Percentiles rank a stretch among this genome's conserved stretches.
These are phyloP conservation scores for Clarias pachynema DNA, from an alignment of 2,797 vertebrate genomes.

Conservation along the genomic window DNA sequence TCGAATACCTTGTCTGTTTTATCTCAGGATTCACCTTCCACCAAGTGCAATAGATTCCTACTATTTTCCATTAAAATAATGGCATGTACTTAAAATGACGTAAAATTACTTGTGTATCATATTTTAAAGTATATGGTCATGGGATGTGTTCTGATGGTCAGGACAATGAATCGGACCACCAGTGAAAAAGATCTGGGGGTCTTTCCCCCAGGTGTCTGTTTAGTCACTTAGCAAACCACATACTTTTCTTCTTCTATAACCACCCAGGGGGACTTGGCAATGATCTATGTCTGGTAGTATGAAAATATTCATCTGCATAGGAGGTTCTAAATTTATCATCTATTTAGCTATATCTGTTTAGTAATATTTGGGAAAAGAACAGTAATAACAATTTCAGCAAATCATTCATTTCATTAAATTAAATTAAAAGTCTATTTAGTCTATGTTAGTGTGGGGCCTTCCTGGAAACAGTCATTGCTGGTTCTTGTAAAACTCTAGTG, in stretches of 20 bases:
- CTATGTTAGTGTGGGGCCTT: neutral
- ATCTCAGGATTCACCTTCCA: neutral
- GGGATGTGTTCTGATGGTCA: neutral
- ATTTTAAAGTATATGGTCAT: neutral
- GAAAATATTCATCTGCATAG: neutral
- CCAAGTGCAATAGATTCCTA: neutral
- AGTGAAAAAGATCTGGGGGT: neutral
- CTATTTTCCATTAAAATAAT: neutral
- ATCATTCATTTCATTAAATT: too few relatives aligned
- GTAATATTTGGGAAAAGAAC: neutral
- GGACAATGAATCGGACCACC: neutral
- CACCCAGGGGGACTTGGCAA: slow-evolving; percentile 9
- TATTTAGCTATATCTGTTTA: neutral
- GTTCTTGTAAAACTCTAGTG: neutral
- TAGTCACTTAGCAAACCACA: slow-evolving; percentile 1
- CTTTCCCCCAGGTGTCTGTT: neutral
- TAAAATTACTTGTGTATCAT: neutral
- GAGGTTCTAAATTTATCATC: neutral
- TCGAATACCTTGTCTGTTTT: slow-evolving; percentile 36
- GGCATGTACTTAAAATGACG: neutral
- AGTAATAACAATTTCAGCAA: neutral
- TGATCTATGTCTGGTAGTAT: neutral
- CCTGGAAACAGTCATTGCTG: neutral
- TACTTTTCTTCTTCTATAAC: neutral
- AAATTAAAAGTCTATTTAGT: neutral